A percentile compares a stretch with the other conserved stretches of the same genome.
Conservation (phyloP, 2,888 invertebrate genomes). For the Anoplius nigerrimus region DNA sequence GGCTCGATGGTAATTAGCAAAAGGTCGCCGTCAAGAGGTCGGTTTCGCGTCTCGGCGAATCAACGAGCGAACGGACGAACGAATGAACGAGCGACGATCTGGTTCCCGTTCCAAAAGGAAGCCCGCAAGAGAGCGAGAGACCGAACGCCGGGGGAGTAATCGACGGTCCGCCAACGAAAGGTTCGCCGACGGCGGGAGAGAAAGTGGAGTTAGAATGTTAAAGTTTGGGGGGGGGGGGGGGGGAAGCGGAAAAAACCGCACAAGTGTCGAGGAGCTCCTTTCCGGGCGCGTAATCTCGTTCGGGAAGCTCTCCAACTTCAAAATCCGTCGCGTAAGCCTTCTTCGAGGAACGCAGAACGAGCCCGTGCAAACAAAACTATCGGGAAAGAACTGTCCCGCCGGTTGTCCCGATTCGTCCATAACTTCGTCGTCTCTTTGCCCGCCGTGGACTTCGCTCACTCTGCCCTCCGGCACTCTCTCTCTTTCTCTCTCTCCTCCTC, state of each 20-base stretch:
- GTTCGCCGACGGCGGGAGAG: neutral
- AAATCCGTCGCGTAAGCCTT: slow-evolving; percentile 57
- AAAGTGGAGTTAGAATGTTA: slow-evolving; percentile 19
- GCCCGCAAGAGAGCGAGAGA: neutral
- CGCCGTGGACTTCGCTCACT: slow-evolving; percentile 7
- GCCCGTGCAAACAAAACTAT: slow-evolving; percentile 43
- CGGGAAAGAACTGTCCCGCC: slow-evolving; percentile 15
- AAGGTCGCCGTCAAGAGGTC: slow-evolving; percentile 44
- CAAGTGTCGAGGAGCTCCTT: slow-evolving; percentile 59
- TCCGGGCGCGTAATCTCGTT: slow-evolving; percentile 60
- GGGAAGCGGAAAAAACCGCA: slow-evolving; percentile 50
- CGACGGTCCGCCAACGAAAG: neutral
- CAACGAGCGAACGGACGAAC: neutral
- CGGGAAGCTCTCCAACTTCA: slow-evolving; percentile 66
- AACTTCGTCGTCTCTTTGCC: slow-evolving; percentile 20
- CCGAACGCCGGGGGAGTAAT: neutral
- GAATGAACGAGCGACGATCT: neutral
- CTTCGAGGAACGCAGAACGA: slow-evolving; percentile 35
- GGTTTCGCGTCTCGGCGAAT: slow-evolving; percentile 4
- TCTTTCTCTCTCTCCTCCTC: neutral
- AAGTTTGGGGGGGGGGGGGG: slow-evolving; percentile 2
- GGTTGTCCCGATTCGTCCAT: slow-evolving; percentile 4
- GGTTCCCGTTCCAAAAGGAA: neutral
- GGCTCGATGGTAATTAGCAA: slow-evolving; percentile 46
- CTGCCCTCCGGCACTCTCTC: neutral